Evolutionary conservation across 2,797 vertebrate genomes (phyloP).

Genomic region (Gobionotothen gibberifrons): DNA sequence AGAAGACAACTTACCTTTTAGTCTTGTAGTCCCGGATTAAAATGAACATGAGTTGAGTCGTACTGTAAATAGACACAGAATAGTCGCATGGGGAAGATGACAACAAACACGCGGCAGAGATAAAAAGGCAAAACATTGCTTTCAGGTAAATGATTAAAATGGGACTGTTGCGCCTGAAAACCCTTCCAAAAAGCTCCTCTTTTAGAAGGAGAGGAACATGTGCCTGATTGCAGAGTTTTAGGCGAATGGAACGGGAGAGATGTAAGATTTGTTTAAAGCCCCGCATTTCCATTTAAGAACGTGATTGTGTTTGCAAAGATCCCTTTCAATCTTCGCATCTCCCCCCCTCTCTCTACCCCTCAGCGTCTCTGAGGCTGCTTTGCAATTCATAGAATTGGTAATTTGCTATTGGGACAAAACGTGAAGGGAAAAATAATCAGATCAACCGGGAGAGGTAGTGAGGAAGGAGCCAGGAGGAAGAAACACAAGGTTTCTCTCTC

Average conservation of each 20-base stretch:
- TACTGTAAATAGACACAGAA: constrained; percentile 77
- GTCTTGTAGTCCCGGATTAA: constrained; percentile 73
- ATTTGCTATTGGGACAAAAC: constrained; percentile 95
- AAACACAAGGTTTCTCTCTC: constrained; percentile 79
- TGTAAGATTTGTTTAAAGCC: constrained; percentile 93
- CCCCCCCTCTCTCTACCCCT: constrained; percentile 84
- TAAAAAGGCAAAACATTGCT: constrained; percentile 73
- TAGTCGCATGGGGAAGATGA: constrained; percentile 68
- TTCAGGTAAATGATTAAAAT: constrained; percentile 87
- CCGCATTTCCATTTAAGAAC: constrained; percentile 93
- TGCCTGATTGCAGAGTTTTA: constrained; percentile 89
- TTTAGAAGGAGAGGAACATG: constrained; percentile 85
- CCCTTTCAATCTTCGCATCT: constrained; percentile 89
- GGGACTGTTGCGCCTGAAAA: constrained; percentile 79
- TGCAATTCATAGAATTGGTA: constrained; percentile 96
- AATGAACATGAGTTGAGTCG: constrained; percentile 67
- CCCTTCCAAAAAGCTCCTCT: constrained; percentile 79
- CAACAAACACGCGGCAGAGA: constrained; percentile 77
- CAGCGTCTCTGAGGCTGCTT: constrained; percentile 91
- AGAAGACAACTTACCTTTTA: constrained; percentile 82
- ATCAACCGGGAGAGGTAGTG: constrained; percentile 86
- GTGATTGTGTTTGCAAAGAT: constrained; percentile 94
- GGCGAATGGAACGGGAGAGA: constrained; percentile 90
- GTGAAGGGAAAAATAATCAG: constrained; percentile 95
- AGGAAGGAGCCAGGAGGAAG: constrained; percentile 79